A percentile compares a stretch with the other conserved stretches of the same genome.
phyloP scores from a whole-genome alignment of 64 coral and sea anemone genomes.

The Dendronephthya gigantea region DNA sequence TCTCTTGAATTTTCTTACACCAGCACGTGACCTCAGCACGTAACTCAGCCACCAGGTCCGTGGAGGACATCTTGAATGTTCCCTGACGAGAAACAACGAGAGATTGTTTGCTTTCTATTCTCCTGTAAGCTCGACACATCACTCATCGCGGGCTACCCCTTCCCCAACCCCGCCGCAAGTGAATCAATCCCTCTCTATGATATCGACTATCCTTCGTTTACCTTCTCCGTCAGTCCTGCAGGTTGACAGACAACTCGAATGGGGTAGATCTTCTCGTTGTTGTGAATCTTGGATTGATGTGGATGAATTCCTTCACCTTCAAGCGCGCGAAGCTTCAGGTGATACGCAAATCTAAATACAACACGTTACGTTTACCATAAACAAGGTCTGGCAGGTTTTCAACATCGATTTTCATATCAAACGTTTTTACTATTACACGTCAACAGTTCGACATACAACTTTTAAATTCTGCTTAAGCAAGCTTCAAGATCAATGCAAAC shows the following conservation, averaged over 20 bases:
- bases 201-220: neutral
- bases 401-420: neutral
- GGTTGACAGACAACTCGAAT: constrained; percentile 76
- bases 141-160: no score
- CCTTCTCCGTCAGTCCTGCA: constrained; percentile 72
- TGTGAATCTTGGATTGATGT: constrained; percentile 31
- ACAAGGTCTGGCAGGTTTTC: no score
- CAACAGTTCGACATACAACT: neutral
- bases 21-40: constrained; percentile 90
- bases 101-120: no score
- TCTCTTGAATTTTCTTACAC: constrained; percentile 83
- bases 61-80: constrained; percentile 93
- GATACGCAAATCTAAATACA: constrained; percentile 70
- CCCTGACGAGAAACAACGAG: constrained; percentile 37
- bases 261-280: constrained; percentile 71
- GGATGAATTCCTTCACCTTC: constrained; percentile 80
- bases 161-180: no score
- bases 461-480: neutral
- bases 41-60: constrained; percentile 81
- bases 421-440: no score
- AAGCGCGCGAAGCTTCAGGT: constrained; percentile 66
- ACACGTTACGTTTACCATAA: no score
- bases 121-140: no score
- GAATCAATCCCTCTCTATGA: neutral
- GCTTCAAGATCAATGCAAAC: constrained; percentile 9